phyloP scores from a whole-genome alignment of 1,140 invertebrate genomes.

The Phortica variegata region DNA sequence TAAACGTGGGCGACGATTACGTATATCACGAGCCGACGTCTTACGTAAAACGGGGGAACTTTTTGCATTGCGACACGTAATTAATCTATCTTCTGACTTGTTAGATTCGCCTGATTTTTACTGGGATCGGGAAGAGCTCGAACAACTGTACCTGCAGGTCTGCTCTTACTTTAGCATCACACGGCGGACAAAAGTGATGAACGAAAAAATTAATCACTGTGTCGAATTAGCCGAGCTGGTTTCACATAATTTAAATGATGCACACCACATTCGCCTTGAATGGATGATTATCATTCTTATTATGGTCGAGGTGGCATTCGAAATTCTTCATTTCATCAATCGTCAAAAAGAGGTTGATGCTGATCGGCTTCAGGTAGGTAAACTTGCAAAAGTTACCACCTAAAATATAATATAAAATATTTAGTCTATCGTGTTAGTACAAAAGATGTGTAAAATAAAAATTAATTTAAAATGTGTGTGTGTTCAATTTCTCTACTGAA shows the following conservation, averaged over 20 bases:
- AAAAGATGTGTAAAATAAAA: no score
- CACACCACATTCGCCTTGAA: conserved; percentile 87
- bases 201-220: conserved; percentile 92
- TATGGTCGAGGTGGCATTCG: conserved; percentile 90
- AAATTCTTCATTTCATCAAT: conserved; percentile 78
- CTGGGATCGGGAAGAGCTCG: conserved; percentile 89
- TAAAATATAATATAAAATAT: background rate
- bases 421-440: no score
- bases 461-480: no score
- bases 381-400: background rate
- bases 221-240: conserved; percentile 86
- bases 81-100: conserved; percentile 91
- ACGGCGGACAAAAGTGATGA: conserved; percentile 86
- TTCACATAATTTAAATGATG: conserved; percentile 83
- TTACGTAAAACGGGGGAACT: conserved; percentile 89
- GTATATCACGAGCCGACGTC: conserved; percentile 70
- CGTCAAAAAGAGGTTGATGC: conserved; percentile 20
- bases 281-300: conserved; percentile 97
- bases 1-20: conserved; percentile 67
- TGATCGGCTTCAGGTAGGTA: background rate
- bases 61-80: conserved; percentile 82
- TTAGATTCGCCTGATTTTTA: conserved; percentile 96
- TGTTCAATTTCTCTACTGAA: no score
- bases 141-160: conserved; percentile 77
- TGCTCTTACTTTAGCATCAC: conserved; percentile 82